Base-by-base conservation (phyloP, 2,797 vertebrate species). In the Falco concolor region DNA sequence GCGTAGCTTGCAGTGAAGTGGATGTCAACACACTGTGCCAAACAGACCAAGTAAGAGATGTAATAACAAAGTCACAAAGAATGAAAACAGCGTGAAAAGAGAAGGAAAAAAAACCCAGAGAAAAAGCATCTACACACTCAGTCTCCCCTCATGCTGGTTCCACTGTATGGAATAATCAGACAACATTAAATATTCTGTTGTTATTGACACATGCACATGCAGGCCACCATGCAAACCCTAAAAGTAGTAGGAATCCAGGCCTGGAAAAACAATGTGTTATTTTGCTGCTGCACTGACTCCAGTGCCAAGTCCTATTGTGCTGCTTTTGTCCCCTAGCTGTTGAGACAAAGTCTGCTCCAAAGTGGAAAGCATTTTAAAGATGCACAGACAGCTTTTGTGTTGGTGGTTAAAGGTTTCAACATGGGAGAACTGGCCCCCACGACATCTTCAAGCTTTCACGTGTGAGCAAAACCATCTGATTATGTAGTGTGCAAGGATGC, bases 401-500 rank as follows among this genome's bases (percentile, higher is more conserved):
- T 9, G 52, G 50, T 17, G 36, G 28, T 40, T 30, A 72, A 61
- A 9, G 22, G 63, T 12, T 80, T 59, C 84, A 83, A 42, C 36
- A 52, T 23, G 1, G 38, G 18, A 49, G 7, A 15, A 47, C 0
- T 30, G 75, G 28, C 21, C n/a, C 54, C 42, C 5, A 3, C 8
- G 70, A 70, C 64, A 64, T 10, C 56, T 60, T 10, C 60, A 70
- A 47, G 60, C 57, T 67, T 59, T 67, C 47, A 12, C 1, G 3
- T 7, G 25, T 3, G 23, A 78, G 42, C 80, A 74, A 85, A n/a
- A 8, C 1, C 53, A 74, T 3, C 16, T 0, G 4, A 12, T 22
- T 13, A 24, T 1, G 3, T 5, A 49, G 20, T 0, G 7, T 2
- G 19, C 17, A n/a, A 24, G 25, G 70, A 75, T 0, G 0, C 13